Conservation (phyloP, 92 coral and sea anemone genomes). For the Blastomussa wellsi region DNA sequence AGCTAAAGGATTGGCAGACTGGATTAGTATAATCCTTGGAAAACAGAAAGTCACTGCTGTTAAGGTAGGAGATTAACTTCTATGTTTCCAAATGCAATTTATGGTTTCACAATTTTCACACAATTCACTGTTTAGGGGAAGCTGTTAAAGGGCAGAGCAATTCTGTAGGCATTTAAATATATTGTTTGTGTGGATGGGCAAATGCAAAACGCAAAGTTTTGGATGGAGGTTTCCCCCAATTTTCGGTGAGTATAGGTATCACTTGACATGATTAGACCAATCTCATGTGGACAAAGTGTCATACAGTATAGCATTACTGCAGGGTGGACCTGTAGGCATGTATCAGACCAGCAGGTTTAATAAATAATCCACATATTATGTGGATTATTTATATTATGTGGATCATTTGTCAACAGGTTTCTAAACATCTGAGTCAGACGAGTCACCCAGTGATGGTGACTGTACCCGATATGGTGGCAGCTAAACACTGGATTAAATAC, state of each 20-base stretch:
- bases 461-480: constrained; percentile 99
- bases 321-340: not conserved
- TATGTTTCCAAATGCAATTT: not conserved
- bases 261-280: not conserved
- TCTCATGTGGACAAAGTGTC: not conserved
- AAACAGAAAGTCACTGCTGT: constrained; percentile 79
- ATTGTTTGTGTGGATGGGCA: not conserved
- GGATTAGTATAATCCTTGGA: constrained; percentile 87
- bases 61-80: constrained; percentile 60
- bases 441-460: constrained; percentile 98
- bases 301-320: not conserved
- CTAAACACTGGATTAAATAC: constrained; percentile 95
- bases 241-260: not conserved
- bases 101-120: not conserved
- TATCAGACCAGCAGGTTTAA: not conserved
- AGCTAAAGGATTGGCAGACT: constrained; percentile 79
- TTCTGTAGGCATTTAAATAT: not conserved
- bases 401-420: constrained; percentile 51
- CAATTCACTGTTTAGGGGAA: not conserved
- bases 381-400: not conserved
- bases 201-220: not conserved
- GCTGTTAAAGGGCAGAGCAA: not conserved
- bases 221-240: not conserved
- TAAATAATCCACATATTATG: not conserved
- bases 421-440: constrained; percentile 82